Conservation (phyloP, 2,113 vertebrate genomes). For the Tetrao urogallus region DNA sequence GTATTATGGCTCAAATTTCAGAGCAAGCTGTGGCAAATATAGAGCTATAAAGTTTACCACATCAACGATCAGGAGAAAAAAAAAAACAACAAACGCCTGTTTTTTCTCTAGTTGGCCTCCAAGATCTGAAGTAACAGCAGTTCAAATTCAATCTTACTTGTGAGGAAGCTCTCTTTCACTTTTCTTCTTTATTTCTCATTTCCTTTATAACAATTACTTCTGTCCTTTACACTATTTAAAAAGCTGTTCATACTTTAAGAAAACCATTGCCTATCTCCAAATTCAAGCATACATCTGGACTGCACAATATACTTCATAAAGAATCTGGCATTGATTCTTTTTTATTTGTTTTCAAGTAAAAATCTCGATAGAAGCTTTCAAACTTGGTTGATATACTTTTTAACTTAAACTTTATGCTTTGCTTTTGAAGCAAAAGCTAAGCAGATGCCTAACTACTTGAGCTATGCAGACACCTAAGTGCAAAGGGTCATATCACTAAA, state of each 20-base stretch:
- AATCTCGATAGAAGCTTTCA: background rate
- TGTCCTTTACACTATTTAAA: background rate
- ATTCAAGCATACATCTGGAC: background rate
- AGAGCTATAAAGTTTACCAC: background rate
- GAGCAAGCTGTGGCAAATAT: background rate
- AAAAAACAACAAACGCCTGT: background rate
- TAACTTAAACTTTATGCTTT: background rate
- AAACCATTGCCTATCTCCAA: background rate
- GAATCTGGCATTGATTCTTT: background rate
- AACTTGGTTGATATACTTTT: background rate
- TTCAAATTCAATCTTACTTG: background rate
- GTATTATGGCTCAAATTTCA: background rate
- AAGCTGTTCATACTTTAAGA: background rate
- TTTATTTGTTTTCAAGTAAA: background rate
- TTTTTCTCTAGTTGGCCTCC: background rate
- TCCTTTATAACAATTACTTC: background rate
- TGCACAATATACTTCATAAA: background rate
- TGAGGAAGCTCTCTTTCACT: background rate
- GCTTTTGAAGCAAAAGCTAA: background rate
- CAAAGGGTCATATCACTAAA: background rate
- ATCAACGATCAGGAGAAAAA: background rate
- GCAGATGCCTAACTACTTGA: background rate
- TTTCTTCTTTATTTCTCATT: slow-evolving; percentile 6
- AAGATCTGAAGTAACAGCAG: background rate
- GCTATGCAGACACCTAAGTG: background rate